Percentiles rank a stretch among this genome's conserved stretches.
Evolutionary conservation across 2,113 vertebrate species (phyloP).

Genomic region (human (Homo sapiens)): DNA sequence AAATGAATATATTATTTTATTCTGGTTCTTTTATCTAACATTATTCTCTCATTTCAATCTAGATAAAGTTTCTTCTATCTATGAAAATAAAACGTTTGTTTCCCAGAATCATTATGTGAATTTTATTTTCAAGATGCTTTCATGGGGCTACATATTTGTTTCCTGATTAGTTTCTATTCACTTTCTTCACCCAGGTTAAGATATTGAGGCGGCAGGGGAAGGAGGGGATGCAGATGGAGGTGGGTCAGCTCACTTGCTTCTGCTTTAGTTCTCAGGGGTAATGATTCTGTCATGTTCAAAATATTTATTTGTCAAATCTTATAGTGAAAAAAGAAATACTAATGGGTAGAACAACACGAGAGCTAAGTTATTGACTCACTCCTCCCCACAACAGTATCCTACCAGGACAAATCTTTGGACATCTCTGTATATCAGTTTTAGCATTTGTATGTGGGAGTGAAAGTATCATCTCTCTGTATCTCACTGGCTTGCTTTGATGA

Average conservation of each 20-base stretch:
- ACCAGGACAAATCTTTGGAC: not conserved
- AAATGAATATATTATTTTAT: slow-evolving; percentile 27
- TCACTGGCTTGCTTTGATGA: not conserved
- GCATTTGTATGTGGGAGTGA: not conserved
- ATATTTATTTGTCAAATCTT: not conserved
- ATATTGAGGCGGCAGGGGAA: not conserved
- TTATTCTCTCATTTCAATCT: not conserved
- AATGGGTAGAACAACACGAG: not conserved
- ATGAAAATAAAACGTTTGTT: not conserved
- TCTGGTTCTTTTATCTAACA: not conserved
- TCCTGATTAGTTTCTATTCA: not conserved
- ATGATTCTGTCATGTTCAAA: not conserved
- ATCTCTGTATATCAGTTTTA: not conserved
- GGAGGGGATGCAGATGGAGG: not conserved
- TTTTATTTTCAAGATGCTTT: slow-evolving; percentile 35
- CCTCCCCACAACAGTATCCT: too few relatives aligned
- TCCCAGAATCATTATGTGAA: not conserved
- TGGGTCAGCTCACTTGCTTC: not conserved
- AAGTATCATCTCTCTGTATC: not conserved
- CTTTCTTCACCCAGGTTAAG: not conserved
- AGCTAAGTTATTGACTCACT: not conserved
- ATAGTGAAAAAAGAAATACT: not conserved
- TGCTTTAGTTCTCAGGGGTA: not conserved
- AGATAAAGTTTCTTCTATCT: not conserved
- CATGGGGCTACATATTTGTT: not conserved